phyloP scores from a whole-genome alignment of 92 coral and sea anemone species.

The Epizoanthus illoricatus region DNA sequence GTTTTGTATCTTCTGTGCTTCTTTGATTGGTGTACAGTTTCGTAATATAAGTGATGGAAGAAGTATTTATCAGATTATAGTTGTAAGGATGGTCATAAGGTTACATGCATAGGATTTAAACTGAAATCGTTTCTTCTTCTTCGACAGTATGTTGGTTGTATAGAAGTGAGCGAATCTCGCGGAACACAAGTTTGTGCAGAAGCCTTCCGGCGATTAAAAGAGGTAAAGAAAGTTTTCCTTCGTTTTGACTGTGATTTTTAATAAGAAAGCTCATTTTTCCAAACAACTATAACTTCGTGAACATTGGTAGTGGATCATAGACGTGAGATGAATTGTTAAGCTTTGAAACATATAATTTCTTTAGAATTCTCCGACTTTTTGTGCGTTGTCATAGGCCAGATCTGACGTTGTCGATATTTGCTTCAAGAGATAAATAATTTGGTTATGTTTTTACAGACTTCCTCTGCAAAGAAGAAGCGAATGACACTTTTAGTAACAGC shows the following conservation, averaged over 20 bases:
- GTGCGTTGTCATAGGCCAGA: conserved; percentile 21
- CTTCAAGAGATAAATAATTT: conserved; percentile 14
- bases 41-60: neutral
- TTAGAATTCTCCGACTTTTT: neutral
- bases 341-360: conserved; percentile 15
- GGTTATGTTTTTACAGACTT: conserved; percentile 51
- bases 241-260: neutral
- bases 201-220: conserved; percentile 88
- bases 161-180: conserved; percentile 96
- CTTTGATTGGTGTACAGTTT: neutral
- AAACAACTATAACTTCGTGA: neutral
- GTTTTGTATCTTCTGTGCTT: neutral
- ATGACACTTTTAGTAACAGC: conserved; percentile 96
- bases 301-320: neutral
- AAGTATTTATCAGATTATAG: conserved; percentile 10
- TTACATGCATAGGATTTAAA: neutral
- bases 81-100: conserved; percentile 12
- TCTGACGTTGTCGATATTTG: neutral
- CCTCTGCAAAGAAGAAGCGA: conserved; percentile 73
- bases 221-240: conserved; percentile 48
- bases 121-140: conserved; percentile 28
- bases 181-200: conserved; percentile 99
- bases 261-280: conserved; percentile 3
- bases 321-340: conserved; percentile 2
- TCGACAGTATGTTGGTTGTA: conserved; percentile 81